Conservation (phyloP, 2,888 invertebrate genomes). For the Julus scanicus region DNA sequence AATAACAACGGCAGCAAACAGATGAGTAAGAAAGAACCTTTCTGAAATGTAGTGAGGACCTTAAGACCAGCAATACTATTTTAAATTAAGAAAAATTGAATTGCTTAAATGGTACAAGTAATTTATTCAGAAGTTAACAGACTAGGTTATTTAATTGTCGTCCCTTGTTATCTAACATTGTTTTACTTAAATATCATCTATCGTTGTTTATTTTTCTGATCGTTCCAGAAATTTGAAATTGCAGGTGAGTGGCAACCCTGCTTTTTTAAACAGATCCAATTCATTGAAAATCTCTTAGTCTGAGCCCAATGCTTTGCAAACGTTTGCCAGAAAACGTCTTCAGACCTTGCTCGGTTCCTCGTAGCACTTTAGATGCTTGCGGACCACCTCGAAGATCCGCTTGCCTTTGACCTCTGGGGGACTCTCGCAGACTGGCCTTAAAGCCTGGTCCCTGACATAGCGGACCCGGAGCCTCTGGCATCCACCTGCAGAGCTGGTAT, state of each 20-base stretch:
- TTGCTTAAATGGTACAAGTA: background rate
- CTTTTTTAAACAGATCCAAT: background rate
- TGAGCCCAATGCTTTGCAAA: background rate
- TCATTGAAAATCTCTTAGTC: background rate
- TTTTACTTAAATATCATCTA: background rate
- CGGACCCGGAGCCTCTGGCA: background rate
- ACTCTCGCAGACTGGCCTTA: constrained; percentile 55
- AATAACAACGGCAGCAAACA: too few relatives aligned
- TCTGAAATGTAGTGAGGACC: background rate
- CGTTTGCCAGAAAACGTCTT: background rate
- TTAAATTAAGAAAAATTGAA: background rate
- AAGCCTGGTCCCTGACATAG: constrained; percentile 51
- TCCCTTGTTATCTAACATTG: background rate
- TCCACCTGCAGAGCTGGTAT: background rate
- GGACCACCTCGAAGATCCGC: constrained; percentile 56
- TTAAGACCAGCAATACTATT: background rate
- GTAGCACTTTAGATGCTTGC: constrained; percentile 56
- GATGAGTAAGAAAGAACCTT: background rate
- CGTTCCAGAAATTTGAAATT: background rate
- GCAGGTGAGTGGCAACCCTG: constrained; percentile 1
- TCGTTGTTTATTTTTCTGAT: background rate
- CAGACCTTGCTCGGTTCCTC: constrained; percentile 37
- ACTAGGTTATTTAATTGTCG: background rate
- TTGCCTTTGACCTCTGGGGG: constrained; percentile 56
- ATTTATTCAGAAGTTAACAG: background rate